These are phyloP conservation scores for Perca flavescens DNA, from an alignment of 2,113 vertebrate genomes.

Conservation along the genomic window DNA sequence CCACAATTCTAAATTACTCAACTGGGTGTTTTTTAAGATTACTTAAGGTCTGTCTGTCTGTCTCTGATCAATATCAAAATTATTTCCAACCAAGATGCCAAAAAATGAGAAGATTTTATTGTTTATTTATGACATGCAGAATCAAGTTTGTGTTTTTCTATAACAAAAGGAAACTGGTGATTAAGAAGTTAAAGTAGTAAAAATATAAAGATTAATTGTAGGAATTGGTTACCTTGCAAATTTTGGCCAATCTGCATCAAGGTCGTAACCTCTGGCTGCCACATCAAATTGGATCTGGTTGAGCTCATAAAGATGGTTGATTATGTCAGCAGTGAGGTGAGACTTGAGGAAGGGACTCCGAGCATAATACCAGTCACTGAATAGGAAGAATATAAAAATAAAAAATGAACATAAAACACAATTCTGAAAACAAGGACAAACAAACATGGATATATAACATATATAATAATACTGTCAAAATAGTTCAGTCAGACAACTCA, in stretches of 20 bases:
- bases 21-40: conserved; percentile 1
- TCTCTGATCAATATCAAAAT: conserved; percentile 2
- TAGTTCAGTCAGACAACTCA: too few species aligned
- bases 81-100: neutral
- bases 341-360: conserved; percentile 94
- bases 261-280: conserved; percentile 92
- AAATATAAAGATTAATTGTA: neutral
- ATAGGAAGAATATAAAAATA: conserved; percentile 33
- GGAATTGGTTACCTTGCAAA: conserved; percentile 89
- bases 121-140: neutral
- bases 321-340: conserved; percentile 90
- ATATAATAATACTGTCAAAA: too few species aligned
- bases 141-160: neutral
- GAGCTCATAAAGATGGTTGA: conserved; percentile 94
- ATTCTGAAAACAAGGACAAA: conserved; percentile 3
- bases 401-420: neutral
- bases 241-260: conserved; percentile 93
- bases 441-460: neutral
- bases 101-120: neutral
- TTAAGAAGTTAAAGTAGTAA: neutral
- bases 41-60: neutral
- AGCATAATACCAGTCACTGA: conserved; percentile 96
- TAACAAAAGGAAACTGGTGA: neutral
- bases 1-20: conserved; percentile 27
- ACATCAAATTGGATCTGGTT: conserved; percentile 94